Evolutionary conservation across 2,888 invertebrate species (phyloP).

Genomic region (Callyntrura sp.): DNA sequence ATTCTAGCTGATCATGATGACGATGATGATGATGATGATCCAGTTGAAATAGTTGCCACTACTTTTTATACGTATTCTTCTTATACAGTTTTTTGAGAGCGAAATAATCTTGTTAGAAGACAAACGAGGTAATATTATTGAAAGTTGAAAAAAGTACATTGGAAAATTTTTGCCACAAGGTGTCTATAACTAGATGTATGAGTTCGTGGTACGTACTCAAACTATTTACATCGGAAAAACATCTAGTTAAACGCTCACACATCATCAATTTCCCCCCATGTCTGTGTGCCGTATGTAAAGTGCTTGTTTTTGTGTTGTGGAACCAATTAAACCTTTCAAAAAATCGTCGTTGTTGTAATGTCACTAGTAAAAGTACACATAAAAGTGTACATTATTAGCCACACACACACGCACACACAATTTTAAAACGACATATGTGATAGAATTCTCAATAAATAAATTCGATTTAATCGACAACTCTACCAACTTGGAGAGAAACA

Average conservation of each 20-base stretch:
- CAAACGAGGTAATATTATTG: constrained; percentile 8
- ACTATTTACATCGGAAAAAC: background rate
- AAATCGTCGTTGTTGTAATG: no score
- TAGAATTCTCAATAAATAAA: background rate
- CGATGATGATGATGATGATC: background rate
- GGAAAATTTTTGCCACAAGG: constrained; percentile 30
- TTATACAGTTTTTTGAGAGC: background rate
- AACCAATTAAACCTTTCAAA: no score
- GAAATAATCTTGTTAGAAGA: constrained; percentile 40
- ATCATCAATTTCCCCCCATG: no score
- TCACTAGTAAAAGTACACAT: no score
- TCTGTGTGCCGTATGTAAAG: no score
- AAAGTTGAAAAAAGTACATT: background rate
- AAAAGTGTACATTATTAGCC: no score
- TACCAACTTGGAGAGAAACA: background rate
- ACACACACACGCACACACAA: no score
- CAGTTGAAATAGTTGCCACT: background rate
- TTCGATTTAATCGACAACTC: background rate
- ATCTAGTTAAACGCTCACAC: no score
- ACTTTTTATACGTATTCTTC: background rate
- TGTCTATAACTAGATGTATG: constrained; percentile 29
- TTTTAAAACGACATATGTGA: background rate
- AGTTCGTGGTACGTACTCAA: background rate
- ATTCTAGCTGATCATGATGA: background rate
- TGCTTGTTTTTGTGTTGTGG: no score